Conservation (phyloP, 2,888 invertebrate species). For the Cyclophora albipunctata region DNA sequence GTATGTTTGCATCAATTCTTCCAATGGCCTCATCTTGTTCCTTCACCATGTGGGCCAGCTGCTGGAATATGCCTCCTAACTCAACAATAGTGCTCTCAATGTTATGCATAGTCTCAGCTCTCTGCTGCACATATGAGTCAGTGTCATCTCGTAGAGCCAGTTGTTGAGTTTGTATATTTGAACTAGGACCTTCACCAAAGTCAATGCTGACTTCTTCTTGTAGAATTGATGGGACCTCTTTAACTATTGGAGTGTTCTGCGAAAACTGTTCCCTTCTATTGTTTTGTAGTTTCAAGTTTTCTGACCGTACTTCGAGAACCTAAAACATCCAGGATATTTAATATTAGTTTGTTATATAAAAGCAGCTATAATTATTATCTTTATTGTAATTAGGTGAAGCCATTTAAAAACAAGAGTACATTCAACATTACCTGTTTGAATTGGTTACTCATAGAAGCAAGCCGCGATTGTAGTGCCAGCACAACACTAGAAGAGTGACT, state of each 20-base stretch:
- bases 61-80: conserved; percentile 98
- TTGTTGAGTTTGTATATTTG: conserved; percentile 73
- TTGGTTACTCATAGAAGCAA: conserved; percentile 97
- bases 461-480: conserved; percentile 91
- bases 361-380: not conserved
- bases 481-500: conserved; percentile 96
- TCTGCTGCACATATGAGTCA: conserved; percentile 91
- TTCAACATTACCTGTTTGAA: conserved; percentile 84
- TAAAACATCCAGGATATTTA: conserved; percentile 21
- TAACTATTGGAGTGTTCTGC: conserved; percentile 59
- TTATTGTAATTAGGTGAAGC: not conserved
- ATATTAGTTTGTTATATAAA: not conserved
- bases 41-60: conserved; percentile 96
- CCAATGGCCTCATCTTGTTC: conserved; percentile 99
- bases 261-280: conserved; percentile 91
- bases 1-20: conserved; percentile 97
- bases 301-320: conserved; percentile 97
- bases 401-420: no score
- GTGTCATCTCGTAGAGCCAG: conserved; percentile 88
- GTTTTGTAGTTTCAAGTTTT: conserved; percentile 97
- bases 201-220: conserved; percentile 90
- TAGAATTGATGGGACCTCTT: conserved; percentile 59
- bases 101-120: conserved; percentile 99
- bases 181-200: conserved; percentile 76
- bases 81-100: conserved; percentile 99